phyloP scores from a whole-genome alignment of 2,888 invertebrate genomes.

The Drosophila tanythrix region DNA sequence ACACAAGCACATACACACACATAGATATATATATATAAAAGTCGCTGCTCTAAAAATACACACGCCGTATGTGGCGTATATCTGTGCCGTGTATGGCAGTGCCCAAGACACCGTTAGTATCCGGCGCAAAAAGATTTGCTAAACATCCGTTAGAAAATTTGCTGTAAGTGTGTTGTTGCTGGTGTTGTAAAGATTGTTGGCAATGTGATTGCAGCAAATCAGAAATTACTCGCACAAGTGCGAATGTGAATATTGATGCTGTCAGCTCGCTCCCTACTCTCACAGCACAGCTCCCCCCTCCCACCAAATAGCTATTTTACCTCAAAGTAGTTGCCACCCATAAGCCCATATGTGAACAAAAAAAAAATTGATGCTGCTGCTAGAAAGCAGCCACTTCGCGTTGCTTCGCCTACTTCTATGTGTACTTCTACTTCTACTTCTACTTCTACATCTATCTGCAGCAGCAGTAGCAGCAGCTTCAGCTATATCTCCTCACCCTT shows the following conservation, averaged over 20 bases:
- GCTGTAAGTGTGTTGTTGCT: slow-evolving; percentile 40
- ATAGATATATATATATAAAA: background rate
- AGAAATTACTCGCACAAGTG: slow-evolving; percentile 80
- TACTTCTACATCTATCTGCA: slow-evolving; percentile 9
- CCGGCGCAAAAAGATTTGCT: slow-evolving; percentile 76
- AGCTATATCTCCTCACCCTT: background rate
- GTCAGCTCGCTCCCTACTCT: background rate
- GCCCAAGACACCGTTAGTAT: slow-evolving; percentile 67
- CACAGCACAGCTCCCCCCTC: background rate
- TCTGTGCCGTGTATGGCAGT: slow-evolving; percentile 33
- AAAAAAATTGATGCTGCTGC: slow-evolving; percentile 11
- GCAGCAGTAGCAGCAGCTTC: slow-evolving; percentile 9
- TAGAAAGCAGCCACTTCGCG: slow-evolving; percentile 64
- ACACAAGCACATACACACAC: slow-evolving; percentile 4
- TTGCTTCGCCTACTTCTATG: slow-evolving; percentile 66
- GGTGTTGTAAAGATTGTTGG: slow-evolving; percentile 61
- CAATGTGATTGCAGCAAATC: slow-evolving; percentile 74
- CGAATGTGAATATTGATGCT: slow-evolving; percentile 80
- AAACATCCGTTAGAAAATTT: slow-evolving; percentile 74
- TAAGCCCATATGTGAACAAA: background rate
- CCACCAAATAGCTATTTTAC: slow-evolving; percentile 1
- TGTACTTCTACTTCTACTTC: background rate
- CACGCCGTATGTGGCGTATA: background rate
- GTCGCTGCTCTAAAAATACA: background rate
- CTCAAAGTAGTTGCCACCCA: slow-evolving; percentile 39